A percentile compares a stretch with the other conserved stretches of the same genome.
These are phyloP conservation scores for Megalops cyprinoides DNA, from an alignment of 2,797 vertebrate species.

Conservation along the genomic window DNA sequence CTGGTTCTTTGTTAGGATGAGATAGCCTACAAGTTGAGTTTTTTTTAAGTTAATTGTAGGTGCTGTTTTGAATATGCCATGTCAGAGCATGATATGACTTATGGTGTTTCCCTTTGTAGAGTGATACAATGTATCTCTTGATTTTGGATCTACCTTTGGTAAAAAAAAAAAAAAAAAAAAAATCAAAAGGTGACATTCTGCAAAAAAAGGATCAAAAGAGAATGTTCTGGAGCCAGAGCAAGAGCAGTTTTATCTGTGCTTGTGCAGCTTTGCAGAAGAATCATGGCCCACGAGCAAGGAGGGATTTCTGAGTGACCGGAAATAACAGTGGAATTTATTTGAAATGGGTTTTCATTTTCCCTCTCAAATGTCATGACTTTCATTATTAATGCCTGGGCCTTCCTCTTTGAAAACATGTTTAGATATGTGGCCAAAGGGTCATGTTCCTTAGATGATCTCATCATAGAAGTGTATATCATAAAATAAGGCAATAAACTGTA, in stretches of 20 bases:
- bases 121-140: neutral
- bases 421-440: neutral
- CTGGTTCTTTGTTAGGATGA: neutral
- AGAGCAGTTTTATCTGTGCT: constrained; percentile 3
- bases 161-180: too few species aligned
- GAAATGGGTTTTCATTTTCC: neutral
- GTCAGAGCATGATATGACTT: neutral
- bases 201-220: neutral
- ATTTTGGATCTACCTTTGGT: neutral
- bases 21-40: neutral
- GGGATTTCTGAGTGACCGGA: neutral
- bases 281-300: neutral
- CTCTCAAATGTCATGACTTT: neutral
- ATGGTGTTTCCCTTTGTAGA: neutral
- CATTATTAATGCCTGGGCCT: neutral
- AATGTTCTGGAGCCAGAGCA: neutral
- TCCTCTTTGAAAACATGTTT: neutral
- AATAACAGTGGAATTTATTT: constrained; percentile 6
- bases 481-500: too few species aligned
- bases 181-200: neutral
- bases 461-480: neutral
- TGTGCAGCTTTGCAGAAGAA: neutral
- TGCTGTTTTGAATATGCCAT: neutral
- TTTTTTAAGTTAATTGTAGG: neutral
- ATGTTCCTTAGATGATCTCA: neutral